A percentile compares a stretch with the other conserved stretches of the same genome.
Conservation (phyloP, 2,888 invertebrate species). For the Perizoma flavofasciatum region DNA sequence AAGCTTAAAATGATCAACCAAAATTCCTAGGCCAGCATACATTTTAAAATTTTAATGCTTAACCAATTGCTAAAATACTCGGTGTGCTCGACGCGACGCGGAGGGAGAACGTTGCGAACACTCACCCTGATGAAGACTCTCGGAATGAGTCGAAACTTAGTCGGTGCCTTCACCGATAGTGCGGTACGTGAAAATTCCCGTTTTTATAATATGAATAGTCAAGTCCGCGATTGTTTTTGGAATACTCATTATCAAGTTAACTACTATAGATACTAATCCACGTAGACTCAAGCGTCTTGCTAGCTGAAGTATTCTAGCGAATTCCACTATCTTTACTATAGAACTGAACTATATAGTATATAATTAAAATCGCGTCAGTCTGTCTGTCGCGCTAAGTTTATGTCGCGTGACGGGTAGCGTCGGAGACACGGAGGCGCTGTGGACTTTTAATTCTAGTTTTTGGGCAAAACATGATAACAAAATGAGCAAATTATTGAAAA, state of each 20-base stretch:
- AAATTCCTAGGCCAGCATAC: no score
- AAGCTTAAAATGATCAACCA: no score
- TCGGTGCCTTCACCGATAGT: no score
- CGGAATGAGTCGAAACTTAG: no score
- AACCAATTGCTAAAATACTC: neutral
- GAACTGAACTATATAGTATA: neutral
- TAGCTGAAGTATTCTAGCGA: neutral
- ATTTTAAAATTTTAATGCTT: neutral
- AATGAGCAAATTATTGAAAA: neutral
- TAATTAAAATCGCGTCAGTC: slow-evolving; percentile 27
- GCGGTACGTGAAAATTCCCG: no score
- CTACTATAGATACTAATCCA: neutral
- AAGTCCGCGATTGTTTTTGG: no score
- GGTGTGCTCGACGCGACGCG: no score
- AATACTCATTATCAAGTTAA: neutral
- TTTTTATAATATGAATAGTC: no score
- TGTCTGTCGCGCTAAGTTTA: slow-evolving; percentile 18
- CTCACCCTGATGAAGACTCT: no score
- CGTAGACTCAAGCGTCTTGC: neutral
- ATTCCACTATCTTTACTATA: slow-evolving; percentile 6
- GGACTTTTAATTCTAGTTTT: slow-evolving; percentile 14
- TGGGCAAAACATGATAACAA: slow-evolving; percentile 1
- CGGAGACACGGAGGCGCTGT: neutral
- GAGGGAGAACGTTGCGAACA: no score
- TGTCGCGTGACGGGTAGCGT: slow-evolving; percentile 13